Evolutionary conservation across 2,888 invertebrate genomes (phyloP).

Genomic region (Dysmachus trigonus): DNA sequence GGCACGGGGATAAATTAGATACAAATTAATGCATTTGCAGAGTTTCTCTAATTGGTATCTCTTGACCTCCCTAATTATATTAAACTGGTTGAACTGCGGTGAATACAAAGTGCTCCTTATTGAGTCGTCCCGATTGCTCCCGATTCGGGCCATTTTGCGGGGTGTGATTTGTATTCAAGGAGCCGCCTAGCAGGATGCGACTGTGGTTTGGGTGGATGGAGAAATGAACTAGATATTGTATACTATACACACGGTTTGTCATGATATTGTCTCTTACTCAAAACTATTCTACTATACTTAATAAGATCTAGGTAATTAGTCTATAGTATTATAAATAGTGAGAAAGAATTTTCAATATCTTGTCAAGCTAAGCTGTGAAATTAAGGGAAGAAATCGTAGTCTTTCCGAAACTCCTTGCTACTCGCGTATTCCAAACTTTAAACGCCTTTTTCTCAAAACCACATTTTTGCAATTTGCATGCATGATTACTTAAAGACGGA

Average conservation of each 20-base stretch:
- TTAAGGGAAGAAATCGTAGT: too few relatives aligned
- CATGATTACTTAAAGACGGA: too few relatives aligned
- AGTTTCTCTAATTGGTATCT: slow-evolving; percentile 10
- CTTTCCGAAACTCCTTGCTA: too few relatives aligned
- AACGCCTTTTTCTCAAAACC: too few relatives aligned
- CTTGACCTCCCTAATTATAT: neutral
- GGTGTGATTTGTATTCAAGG: neutral
- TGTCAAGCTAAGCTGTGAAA: too few relatives aligned
- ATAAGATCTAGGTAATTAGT: too few relatives aligned
- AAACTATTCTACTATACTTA: too few relatives aligned
- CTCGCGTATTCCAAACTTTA: too few relatives aligned
- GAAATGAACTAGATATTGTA: neutral
- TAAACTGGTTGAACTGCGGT: neutral
- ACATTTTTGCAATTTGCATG: too few relatives aligned
- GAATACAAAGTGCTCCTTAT: neutral
- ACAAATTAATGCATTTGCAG: slow-evolving; percentile 4
- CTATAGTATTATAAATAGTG: too few relatives aligned
- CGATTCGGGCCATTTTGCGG: neutral
- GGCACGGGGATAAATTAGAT: neutral
- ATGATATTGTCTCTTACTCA: too few relatives aligned
- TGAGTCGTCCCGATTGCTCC: neutral
- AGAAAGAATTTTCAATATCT: too few relatives aligned
- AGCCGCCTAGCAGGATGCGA: neutral
- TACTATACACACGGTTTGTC: neutral
- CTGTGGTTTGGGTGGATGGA: neutral